Evolutionary conservation across 2,113 vertebrate genomes (phyloP).

Genomic region (Lonchura striata): DNA sequence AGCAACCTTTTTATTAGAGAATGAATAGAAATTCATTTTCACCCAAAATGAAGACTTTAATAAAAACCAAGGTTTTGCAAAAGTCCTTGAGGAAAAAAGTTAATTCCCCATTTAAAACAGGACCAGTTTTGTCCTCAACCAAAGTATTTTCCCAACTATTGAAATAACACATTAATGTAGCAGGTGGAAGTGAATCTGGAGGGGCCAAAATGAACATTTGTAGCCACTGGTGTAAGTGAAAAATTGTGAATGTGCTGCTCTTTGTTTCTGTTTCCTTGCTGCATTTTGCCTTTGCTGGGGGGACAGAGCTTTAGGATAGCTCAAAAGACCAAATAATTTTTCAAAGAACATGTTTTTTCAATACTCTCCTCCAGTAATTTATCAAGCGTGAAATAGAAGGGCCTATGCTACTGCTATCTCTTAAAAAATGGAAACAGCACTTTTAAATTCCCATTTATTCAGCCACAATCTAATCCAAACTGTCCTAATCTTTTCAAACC

Average conservation of each 20-base stretch:
- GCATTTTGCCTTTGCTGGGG: not conserved
- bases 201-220: not conserved
- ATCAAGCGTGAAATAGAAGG: not conserved
- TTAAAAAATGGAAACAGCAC: not conserved
- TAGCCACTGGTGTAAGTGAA: not conserved
- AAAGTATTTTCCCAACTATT: not conserved
- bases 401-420: not conserved
- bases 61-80: constrained; percentile 8
- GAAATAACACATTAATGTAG: not conserved
- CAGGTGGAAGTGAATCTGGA: not conserved
- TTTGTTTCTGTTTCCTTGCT: not conserved
- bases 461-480: not conserved
- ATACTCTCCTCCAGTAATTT: not conserved
- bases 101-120: not conserved
- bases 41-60: not conserved
- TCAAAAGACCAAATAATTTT: not conserved
- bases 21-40: constrained; percentile 5
- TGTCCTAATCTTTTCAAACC: not conserved
- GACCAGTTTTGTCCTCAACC: not conserved
- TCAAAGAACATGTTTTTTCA: not conserved
- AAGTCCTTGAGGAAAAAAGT: not conserved
- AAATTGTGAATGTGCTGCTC: not conserved
- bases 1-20: not conserved
- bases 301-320: not conserved
- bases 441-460: not conserved